phyloP scores from a whole-genome alignment of 2,797 vertebrate genomes.

The Helarctos malayanus region DNA sequence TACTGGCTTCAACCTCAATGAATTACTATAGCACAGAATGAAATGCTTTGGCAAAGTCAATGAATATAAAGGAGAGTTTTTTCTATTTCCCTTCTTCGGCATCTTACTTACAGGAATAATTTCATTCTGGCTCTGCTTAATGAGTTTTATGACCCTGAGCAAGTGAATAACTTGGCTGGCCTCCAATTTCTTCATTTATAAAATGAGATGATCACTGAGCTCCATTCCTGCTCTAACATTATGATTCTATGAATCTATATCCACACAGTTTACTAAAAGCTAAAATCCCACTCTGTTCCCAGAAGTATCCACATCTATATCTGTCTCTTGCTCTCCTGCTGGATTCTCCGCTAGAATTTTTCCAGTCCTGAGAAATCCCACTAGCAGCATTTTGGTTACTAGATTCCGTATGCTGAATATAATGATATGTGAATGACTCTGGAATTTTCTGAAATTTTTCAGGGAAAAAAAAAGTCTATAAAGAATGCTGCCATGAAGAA shows the following conservation, averaged over 20 bases:
- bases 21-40: slow-evolving; percentile 50
- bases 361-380: background rate
- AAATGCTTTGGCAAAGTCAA: slow-evolving; percentile 60
- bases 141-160: slow-evolving; percentile 77
- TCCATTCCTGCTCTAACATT: background rate
- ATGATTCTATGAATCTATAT: background rate
- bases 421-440: background rate
- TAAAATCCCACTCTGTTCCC: background rate
- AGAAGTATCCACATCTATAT: background rate
- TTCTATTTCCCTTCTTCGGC: slow-evolving; percentile 64
- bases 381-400: background rate
- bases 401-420: background rate
- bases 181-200: slow-evolving; percentile 78
- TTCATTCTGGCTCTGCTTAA: slow-evolving; percentile 74
- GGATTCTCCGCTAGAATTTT: background rate
- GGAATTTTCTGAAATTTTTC: background rate
- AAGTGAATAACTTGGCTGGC: slow-evolving; percentile 71
- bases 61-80: slow-evolving; percentile 14
- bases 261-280: background rate
- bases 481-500: background rate
- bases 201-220: slow-evolving; percentile 71
- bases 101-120: slow-evolving; percentile 80
- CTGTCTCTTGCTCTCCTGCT: background rate
- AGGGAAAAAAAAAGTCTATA: background rate
- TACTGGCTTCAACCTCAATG: slow-evolving; percentile 21